phyloP scores from a whole-genome alignment of 2,888 invertebrate genomes.

The Taphrorychus bicolor region DNA sequence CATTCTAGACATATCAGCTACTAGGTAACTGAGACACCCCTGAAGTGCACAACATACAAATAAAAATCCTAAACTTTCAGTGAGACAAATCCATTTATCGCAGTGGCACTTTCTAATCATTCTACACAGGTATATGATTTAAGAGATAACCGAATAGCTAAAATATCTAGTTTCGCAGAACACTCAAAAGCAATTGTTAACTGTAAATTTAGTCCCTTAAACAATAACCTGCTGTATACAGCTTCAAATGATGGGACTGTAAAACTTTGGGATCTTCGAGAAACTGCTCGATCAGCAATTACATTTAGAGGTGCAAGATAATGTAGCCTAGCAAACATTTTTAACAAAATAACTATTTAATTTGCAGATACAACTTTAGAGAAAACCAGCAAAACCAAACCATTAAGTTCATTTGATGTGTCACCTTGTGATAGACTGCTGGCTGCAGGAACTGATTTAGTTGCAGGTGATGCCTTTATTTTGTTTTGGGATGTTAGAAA shows the following conservation, averaged over 20 bases:
- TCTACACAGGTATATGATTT: slow-evolving; percentile 63
- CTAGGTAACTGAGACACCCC: slow-evolving; percentile 6
- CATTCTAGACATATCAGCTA: slow-evolving; percentile 33
- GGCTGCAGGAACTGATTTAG: slow-evolving; percentile 77
- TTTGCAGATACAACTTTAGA: slow-evolving; percentile 51
- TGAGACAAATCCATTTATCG: slow-evolving; percentile 59
- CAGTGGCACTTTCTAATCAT: slow-evolving; percentile 62
- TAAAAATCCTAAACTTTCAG: slow-evolving; percentile 46
- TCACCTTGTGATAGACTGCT: slow-evolving; percentile 73
- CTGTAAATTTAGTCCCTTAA: slow-evolving; percentile 66
- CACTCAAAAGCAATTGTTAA: slow-evolving; percentile 63
- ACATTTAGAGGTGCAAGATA: slow-evolving; percentile 42
- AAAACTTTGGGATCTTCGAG: slow-evolving; percentile 70
- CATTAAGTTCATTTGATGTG: slow-evolving; percentile 76
- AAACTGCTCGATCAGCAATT: slow-evolving; percentile 56
- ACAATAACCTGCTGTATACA: slow-evolving; percentile 67
- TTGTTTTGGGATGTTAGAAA: slow-evolving; percentile 82
- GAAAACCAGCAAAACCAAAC: slow-evolving; percentile 58
- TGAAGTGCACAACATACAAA: not conserved
- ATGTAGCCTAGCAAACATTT: not conserved
- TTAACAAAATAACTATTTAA: not conserved
- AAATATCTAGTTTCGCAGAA: slow-evolving; percentile 58
- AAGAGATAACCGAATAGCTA: slow-evolving; percentile 55
- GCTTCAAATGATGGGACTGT: slow-evolving; percentile 66
- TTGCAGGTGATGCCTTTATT: slow-evolving; percentile 74